phyloP scores from a whole-genome alignment of 1,140 invertebrate species.

The Orius insidiosus region DNA sequence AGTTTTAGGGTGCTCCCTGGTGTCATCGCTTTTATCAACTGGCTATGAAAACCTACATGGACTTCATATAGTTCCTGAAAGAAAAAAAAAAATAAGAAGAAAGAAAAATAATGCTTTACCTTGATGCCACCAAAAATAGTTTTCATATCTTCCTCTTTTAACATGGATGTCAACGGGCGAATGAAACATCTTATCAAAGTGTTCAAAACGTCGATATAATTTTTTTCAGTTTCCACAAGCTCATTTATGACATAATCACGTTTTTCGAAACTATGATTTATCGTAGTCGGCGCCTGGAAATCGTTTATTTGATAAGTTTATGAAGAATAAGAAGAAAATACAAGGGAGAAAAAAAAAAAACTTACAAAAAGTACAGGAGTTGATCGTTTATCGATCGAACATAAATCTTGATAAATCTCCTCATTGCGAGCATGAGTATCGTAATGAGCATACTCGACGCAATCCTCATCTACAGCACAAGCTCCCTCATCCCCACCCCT shows the following conservation, averaged over 20 bases:
- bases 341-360: neutral
- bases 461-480: slow-evolving; percentile 22
- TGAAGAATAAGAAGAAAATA: neutral
- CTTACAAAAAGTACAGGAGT: slow-evolving; percentile 12
- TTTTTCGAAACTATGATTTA: slow-evolving; percentile 42
- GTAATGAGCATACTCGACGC: slow-evolving; percentile 43
- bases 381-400: slow-evolving; percentile 33
- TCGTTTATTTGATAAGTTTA: neutral
- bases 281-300: slow-evolving; percentile 35
- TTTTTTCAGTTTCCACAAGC: slow-evolving; percentile 88
- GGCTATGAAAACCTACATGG: slow-evolving; percentile 64
- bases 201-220: slow-evolving; percentile 85
- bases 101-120: slow-evolving; percentile 42
- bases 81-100: neutral
- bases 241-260: slow-evolving; percentile 91
- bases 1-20: slow-evolving; percentile 30
- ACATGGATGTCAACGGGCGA: slow-evolving; percentile 47
- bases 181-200: slow-evolving; percentile 74
- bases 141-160: slow-evolving; percentile 56
- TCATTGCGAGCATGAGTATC: slow-evolving; percentile 51
- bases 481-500: slow-evolving; percentile 17
- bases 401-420: slow-evolving; percentile 68
- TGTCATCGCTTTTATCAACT: slow-evolving; percentile 51
- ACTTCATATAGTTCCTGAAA: slow-evolving; percentile 65
- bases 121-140: slow-evolving; percentile 80